These are phyloP conservation scores for Ispidina picta DNA, from an alignment of 2,797 vertebrate genomes.

Conservation along the genomic window DNA sequence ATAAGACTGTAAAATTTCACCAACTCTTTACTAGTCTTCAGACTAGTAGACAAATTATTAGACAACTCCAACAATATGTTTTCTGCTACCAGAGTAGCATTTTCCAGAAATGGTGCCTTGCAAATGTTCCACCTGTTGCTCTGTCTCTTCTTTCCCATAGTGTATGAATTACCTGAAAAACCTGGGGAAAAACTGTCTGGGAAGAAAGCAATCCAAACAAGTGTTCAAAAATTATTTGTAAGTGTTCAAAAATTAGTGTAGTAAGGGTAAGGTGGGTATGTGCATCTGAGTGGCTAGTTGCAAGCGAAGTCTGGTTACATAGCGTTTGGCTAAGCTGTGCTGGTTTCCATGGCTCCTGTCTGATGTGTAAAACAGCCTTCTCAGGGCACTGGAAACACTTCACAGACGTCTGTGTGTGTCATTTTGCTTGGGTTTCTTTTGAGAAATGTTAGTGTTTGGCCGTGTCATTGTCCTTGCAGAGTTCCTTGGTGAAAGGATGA, in stretches of 20 bases:
- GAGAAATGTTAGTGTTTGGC: not conserved
- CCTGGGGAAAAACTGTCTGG: not conserved
- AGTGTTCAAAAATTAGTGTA: not conserved
- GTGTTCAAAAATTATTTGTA: not conserved
- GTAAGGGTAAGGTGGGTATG: not conserved
- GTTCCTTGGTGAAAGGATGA: slow-evolving; percentile 32
- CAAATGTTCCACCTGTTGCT: not conserved
- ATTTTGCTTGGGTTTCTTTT: not conserved
- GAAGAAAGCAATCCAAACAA: not conserved
- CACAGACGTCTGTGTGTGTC: too few species aligned
- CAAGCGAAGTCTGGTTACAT: not conserved
- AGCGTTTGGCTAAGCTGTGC: not conserved
- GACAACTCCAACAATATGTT: not conserved
- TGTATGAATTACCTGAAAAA: not conserved
- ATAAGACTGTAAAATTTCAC: not conserved
- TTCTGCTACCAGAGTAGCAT: not conserved
- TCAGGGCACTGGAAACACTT: not conserved
- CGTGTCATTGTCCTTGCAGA: slow-evolving; percentile 39
- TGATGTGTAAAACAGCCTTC: not conserved
- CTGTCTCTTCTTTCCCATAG: not conserved
- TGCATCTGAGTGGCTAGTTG: not conserved
- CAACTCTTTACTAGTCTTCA: not conserved
- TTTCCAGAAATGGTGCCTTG: not conserved
- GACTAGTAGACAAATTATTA: not conserved
- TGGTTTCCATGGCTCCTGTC: not conserved